These are phyloP conservation scores for Mustelus asterias DNA, from an alignment of 2,113 vertebrate genomes.

Conservation along the genomic window DNA sequence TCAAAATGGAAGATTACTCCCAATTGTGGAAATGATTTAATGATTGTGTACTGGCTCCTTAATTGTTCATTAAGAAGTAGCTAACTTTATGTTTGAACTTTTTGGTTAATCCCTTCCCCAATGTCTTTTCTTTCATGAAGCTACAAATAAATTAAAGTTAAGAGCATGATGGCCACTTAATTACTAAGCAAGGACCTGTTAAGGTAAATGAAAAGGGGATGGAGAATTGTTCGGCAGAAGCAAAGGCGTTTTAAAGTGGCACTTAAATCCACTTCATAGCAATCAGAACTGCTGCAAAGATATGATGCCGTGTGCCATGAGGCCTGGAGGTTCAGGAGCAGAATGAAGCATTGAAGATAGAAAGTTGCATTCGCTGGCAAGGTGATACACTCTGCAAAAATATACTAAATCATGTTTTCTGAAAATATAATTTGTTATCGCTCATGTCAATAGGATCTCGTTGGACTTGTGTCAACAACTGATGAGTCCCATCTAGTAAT, in stretches of 20 bases:
- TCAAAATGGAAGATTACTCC: not conserved
- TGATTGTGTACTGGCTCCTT: not conserved
- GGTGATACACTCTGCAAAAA: not conserved
- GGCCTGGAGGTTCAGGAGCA: not conserved
- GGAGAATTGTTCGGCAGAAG: not conserved
- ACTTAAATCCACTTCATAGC: not conserved
- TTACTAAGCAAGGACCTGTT: not conserved
- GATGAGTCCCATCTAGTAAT: not conserved
- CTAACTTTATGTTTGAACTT: not conserved
- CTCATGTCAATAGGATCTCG: not conserved
- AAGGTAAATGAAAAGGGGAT: not conserved
- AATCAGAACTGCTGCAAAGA: not conserved
- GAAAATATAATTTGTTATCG: not conserved
- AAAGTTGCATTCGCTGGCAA: not conserved
- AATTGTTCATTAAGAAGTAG: not conserved
- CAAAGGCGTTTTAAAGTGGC: constrained; percentile 10
- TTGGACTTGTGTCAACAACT: not conserved
- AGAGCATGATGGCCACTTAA: not conserved
- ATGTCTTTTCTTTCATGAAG: not conserved
- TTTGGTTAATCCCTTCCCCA: not conserved
- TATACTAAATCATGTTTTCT: not conserved
- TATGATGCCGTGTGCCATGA: not conserved
- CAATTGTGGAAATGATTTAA: not conserved
- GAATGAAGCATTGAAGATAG: not conserved
- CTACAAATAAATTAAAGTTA: constrained; percentile 11